Evolutionary conservation across 2,113 vertebrate genomes (phyloP), one percentile per base, ranked within the genome.

Genomic region (Dendrocopos noguchii): DNA sequence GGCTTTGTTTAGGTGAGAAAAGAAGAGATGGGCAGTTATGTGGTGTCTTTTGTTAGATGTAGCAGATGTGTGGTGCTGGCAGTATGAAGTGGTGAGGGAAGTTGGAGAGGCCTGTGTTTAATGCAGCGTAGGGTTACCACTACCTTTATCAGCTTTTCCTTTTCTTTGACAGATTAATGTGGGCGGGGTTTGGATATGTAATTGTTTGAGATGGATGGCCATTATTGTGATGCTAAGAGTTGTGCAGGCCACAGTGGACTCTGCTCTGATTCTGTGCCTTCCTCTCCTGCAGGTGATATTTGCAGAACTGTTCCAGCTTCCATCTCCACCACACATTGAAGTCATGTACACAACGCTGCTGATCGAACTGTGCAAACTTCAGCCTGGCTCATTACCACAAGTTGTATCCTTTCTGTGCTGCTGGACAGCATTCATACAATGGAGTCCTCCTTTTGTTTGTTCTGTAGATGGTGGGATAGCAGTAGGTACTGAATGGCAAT

Each of bases 331-430:
- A 28, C 98, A 99, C 95, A 98, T 99, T 7, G 99, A 99, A 53
- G 99, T 99, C 80, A 98, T 99, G 99, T 99, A 99, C 90, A 99
- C 99, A 13, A 98, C 99, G 0, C 98, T 99, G 79, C 98, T 99
- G n/a, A 99, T 99, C 56, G 99, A 99, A 82, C 98, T 99, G 53
- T 99, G 99, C 96, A 99, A 99, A 75, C 98, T 99, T 91, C 99
- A 99, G 93, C 99, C 99, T 5, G 99, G 99, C 13, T 99, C 99
- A 10, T 96, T 99, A 79, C 99, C 99, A 7, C 99, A 99, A 98
- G 99, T 99, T 21, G 99, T 99, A 99, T 99, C 99, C 98, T 99
- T 98, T 66, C 67, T 83, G 66, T 7, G 3, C 76, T 87, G 44
- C 78, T 85, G 71, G 74, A 68, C 28, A 77, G 24, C 33, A 7